Evolutionary conservation across 2,797 vertebrate species (phyloP), one percentile per base, ranked within the genome.

Genomic region (Urocyon cinereoargenteus): DNA sequence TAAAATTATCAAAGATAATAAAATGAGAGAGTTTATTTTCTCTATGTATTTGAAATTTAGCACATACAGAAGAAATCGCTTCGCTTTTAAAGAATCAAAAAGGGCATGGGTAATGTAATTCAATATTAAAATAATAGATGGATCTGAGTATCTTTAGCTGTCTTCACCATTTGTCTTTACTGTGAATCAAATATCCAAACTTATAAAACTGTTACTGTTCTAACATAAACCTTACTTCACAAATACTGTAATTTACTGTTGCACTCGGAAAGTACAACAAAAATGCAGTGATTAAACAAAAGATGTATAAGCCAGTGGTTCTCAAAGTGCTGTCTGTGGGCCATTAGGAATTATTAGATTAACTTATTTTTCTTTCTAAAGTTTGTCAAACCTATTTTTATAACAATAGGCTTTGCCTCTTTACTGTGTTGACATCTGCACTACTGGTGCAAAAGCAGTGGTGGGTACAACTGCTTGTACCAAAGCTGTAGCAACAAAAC

Each of bases 21-120:
- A 95, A 88, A 92, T 57, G 24, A 78, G 53, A 55, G 13, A 28
- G 34, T 83, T 59, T 91, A 94, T 95, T 96, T 96, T 88, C 24
- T 77, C 14, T 36, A 59, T 21, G 57, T 77, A 73, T 62, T 92
- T 95, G 70, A 93, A 89, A 90, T 81, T 91, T 68, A 90, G 34
- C 24, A 86, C 18, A n/a, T 92, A 75, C 21, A 70, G 72, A 12
- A 90, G 82, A 70, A 96, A 86, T 57, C 36, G 72, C 11, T 86
- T 87, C 83, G 34, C n/a, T 97, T 86, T 72, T 68, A 22, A 96
- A 83, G 62, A 96, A 89, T 72, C 91, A 31, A 94, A 95, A 91
- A 91, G 49, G 40, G 61, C 19, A 88, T 5, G 59, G 40, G 16
- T 75, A 95, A 96, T 89, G 3, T 68, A 95, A 92, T 40, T 28